Evolutionary conservation across 2,888 invertebrate species (phyloP).

Genomic region (Atherix ibis): DNA sequence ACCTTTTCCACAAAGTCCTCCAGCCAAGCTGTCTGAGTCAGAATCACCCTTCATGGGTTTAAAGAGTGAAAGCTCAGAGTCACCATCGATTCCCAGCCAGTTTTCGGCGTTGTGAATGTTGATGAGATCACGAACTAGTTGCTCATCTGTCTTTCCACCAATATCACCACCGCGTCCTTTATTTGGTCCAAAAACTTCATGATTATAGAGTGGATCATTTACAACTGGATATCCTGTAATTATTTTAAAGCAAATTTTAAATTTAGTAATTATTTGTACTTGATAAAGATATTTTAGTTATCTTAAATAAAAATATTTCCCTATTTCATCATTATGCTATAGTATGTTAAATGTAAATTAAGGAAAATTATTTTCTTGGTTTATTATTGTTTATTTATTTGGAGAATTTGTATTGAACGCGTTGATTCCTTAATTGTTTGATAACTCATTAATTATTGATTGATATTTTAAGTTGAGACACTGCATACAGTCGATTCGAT

Average conservation of each 20-base stretch:
- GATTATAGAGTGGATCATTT: conserved; percentile 95
- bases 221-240: conserved; percentile 84
- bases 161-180: conserved; percentile 81
- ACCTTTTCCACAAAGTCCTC: conserved; percentile 26
- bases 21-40: conserved; percentile 37
- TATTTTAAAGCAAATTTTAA: not conserved
- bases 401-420: no score
- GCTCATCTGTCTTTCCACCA: conserved; percentile 77
- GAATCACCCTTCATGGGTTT: conserved; percentile 51
- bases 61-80: conserved; percentile 68
- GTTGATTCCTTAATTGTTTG: no score
- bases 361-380: no score
- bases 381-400: no score
- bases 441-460: no score
- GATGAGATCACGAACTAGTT: conserved; percentile 74
- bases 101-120: conserved; percentile 88
- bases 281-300: no score
- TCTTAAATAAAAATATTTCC: no score
- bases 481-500: no score
- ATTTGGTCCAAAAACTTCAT: conserved; percentile 84
- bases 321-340: no score
- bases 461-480: no score
- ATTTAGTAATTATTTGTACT: no score
- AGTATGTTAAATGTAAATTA: no score
- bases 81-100: conserved; percentile 83